A percentile compares a stretch with the other conserved stretches of the same genome.
phyloP scores from a whole-genome alignment of 2,888 invertebrate genomes.

The Dryococelus australis region DNA sequence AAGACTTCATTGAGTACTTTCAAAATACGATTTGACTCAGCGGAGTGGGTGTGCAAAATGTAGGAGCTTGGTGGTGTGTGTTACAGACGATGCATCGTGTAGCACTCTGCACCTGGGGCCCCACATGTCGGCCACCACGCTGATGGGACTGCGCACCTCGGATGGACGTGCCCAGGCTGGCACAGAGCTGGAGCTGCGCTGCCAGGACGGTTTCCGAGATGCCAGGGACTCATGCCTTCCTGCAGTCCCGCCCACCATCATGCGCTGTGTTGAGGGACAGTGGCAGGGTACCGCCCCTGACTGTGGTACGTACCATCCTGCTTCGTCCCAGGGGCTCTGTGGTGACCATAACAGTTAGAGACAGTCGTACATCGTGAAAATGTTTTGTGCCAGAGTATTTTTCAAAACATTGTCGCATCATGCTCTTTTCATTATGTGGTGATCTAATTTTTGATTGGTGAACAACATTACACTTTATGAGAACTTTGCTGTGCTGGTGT shows the following conservation, averaged over 20 bases:
- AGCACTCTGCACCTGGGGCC: constrained; percentile 33
- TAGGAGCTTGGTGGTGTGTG: neutral
- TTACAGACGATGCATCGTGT: constrained; percentile 11
- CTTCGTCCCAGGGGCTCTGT: neutral
- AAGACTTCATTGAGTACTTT: too few relatives aligned
- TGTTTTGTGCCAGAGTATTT: too few relatives aligned
- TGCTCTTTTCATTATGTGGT: too few relatives aligned
- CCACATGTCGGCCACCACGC: constrained; percentile 34
- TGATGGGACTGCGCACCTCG: constrained; percentile 45
- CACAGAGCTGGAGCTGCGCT: constrained; percentile 55
- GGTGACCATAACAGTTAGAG: neutral
- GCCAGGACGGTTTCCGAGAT: constrained; percentile 55
- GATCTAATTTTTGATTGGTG: too few relatives aligned
- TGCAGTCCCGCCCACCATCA: constrained; percentile 51
- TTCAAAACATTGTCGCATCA: too few relatives aligned
- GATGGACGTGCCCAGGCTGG: constrained; percentile 47
- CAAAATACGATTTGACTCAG: too few relatives aligned
- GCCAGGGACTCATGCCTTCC: constrained; percentile 54
- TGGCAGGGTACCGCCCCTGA: constrained; percentile 57
- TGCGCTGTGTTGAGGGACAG: constrained; percentile 56
- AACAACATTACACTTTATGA: too few relatives aligned
- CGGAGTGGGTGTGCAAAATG: too few relatives aligned
- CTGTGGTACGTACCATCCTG: constrained; percentile 54
- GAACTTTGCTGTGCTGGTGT: too few relatives aligned
- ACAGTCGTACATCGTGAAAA: neutral